Percentiles rank a stretch among this genome's conserved stretches.
These are phyloP conservation scores for Perca schrenkii DNA, from an alignment of 2,113 vertebrate species.

Conservation along the genomic window DNA sequence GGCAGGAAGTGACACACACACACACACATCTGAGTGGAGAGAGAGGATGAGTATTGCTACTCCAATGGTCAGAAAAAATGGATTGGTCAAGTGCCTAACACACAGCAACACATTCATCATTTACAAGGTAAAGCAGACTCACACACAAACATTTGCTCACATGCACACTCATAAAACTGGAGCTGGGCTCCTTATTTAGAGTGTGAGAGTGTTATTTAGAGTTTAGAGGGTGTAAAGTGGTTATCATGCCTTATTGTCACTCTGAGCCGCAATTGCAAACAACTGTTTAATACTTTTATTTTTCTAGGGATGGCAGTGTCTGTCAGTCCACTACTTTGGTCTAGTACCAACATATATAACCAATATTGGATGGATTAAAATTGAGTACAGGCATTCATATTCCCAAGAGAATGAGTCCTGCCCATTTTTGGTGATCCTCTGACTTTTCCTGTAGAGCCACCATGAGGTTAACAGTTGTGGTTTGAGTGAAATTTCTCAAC, in stretches of 20 bases:
- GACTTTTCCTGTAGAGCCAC: neutral
- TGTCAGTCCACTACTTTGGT: no score
- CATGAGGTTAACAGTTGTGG: neutral
- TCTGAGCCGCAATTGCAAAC: neutral
- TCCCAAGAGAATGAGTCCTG: no score
- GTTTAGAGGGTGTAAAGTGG: neutral
- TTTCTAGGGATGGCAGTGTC: no score
- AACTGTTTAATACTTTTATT: no score
- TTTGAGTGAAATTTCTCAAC: neutral
- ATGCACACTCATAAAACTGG: neutral
- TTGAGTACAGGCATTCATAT: neutral
- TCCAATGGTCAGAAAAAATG: neutral
- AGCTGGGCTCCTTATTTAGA: neutral
- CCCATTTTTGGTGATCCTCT: neutral
- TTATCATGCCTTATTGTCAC: neutral
- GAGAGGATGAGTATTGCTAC: neutral
- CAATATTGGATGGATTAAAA: neutral
- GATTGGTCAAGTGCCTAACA: neutral
- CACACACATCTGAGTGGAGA: neutral
- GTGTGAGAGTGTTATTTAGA: neutral
- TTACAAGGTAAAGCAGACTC: neutral
- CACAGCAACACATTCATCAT: neutral
- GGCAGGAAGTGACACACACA: constrained; percentile 25
- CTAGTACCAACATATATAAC: no score
- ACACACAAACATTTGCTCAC: neutral